Base-by-base conservation (phyloP, 2,888 invertebrate genomes). In the Euzophera pinguis region DNA sequence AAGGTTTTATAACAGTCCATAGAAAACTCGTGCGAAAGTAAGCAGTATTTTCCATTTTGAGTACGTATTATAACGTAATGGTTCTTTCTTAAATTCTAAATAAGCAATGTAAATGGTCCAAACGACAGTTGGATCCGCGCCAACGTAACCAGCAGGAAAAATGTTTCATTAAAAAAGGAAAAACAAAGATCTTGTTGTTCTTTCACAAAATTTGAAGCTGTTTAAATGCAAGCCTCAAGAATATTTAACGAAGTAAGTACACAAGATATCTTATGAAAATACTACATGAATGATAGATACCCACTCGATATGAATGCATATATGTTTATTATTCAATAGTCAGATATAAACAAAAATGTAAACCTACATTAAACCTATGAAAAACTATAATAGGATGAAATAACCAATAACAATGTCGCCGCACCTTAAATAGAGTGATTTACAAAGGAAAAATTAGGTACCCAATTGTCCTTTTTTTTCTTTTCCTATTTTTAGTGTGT, bases 51-150 rank as follows among this genome's bases (percentile, higher is more conserved):
- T 3, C n/a, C 12, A 13, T 29, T 6, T 41, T n/a, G 13, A 45
- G 45, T 34, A 34, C 32, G 34, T 45, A n/a, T n/a, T n/a, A n/a
- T 45, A 45, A 29, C 42, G 10, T 45, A 45, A 45, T 45, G 32
- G 16, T 12, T 45, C 45, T 34, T 45, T 45, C 32, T 45, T 32
- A 45, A 45, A 45, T 45, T 45, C 45, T 45, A 45, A 45, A 45
- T 45, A 34, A 45, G 45, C 45, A 45, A 16, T 45, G 45, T 45
- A 45, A 45, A 45, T 32, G 45, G 45, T 32, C 32, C 45, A 45
- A 45, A 45, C 29, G 32, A 45, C 45, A 45, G 45, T 45, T 45
- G 45, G 45, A 34, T 8, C 45, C 14, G 32, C 32, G 45, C 45
- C 45, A 45, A 16, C 45, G 10, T 32, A 45, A 45, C 45, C 45